Base-by-base conservation (phyloP, 1,140 invertebrate genomes). In the silkworm (Bombyx mori) region DNA sequence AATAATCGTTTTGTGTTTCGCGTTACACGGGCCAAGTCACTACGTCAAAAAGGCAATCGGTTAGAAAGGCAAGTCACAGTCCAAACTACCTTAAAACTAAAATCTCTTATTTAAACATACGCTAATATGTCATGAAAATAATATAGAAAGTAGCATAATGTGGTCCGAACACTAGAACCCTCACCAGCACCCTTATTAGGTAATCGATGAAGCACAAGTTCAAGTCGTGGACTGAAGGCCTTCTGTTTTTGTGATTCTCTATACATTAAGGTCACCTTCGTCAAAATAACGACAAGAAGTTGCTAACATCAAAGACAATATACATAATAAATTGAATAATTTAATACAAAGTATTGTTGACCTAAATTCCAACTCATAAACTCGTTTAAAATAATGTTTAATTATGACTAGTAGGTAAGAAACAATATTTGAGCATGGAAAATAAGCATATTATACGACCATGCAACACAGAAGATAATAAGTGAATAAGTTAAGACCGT, bases 351-450 rank as follows among this genome's bases (percentile, higher is more conserved):
- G 65, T 76, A 66, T 71, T 72, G 61, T 72, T 65, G 75, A 71
- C 62, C 66, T 75, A 75, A 71, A 72, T 65, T 72, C 75, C 77
- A 73, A 80, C 79, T 73, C 67, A 63, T 61, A 18, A 49, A 71
- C 56, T 69, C 61, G 65, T 73, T 69, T 69, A 80, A 76, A 76
- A 79, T 81, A 81, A 81, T 73, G 73, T 77, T 67, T 81, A 76
- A 73, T 83, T 85, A 86, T 85, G 82, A 86, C 83, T 86, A 86
- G 83, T 73, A 74, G 72, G 75, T 83, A 84, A 75, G 63, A 83
- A 82, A 82, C 79, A 79, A 56, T 77, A 79, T 86, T 86, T 86
- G 83, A 85, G 83, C 83, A 86, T 87, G 81, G 84, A 80, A 71
- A 84, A 75, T 71, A 84, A 82, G 81, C 81, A 63, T 79, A 81